Evolutionary conservation across 2,888 invertebrate genomes (phyloP), one percentile per base, ranked within the genome.

Genomic region (Cylindroiulus punctatus): DNA sequence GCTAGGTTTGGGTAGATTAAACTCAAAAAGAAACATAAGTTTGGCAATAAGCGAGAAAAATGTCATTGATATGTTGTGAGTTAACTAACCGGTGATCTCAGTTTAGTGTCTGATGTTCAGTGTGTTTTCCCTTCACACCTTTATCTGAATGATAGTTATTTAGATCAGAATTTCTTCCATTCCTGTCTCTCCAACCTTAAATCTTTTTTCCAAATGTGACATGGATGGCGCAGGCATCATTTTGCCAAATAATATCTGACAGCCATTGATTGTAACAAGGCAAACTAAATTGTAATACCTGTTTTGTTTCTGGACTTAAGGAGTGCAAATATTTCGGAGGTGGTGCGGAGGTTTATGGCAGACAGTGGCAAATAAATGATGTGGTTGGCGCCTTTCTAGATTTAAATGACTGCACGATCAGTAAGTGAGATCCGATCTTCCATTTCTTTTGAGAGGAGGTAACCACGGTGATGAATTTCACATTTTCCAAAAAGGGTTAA

Each of bases 381-480:
- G 96, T 99, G 90, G 97, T 99, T 91, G 99, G 99, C 89, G 98
- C 98, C 91, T 98, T 99, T 94, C 95, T 99, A 92, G 99, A 99
- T 94, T 94, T 99, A 91, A 96, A 98, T 93, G 99, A 99, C 94
- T 96, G 95, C 92, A 99, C 99, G 91, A 98, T 99, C 94, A 98
- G 98, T 98, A 96, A 97, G 96, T 93, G 42, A 85, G 57, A 76
- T 47, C 12, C 5, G 19, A 47, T 12, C 26, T 81, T 81, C 22
- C n/a, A 81, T 30, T 81, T 81, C 32, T 10, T 47, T 14, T 47
- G 5, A 47, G 47, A 47, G 17, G 14, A 14, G 47, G 47, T 5
- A 10, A 10, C 2, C 14, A 10, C 14, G 8, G 14, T 47, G 8
- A 40, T 40, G 8, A 40, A 40, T 40, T 4, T 4, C 40, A 40